These are phyloP conservation scores for Drosophila sechellia DNA, from an alignment of 1,140 invertebrate species.

Conservation along the genomic window DNA sequence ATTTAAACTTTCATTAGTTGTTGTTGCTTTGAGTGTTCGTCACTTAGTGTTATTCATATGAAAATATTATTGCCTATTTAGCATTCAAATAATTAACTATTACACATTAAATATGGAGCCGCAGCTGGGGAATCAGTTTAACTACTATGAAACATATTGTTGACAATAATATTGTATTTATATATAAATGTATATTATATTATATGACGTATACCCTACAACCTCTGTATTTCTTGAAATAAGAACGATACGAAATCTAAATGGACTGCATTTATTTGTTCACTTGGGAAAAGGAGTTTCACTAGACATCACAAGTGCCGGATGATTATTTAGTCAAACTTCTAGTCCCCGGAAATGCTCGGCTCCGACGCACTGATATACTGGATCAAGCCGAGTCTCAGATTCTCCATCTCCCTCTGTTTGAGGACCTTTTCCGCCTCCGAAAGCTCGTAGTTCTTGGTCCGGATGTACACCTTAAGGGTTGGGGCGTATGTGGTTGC, in stretches of 20 bases:
- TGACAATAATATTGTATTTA: slow-evolving; percentile 82
- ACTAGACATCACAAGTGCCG: background rate
- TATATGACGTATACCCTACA: slow-evolving; percentile 55
- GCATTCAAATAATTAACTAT: slow-evolving; percentile 65
- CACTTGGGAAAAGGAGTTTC: slow-evolving; percentile 7
- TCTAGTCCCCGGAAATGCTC: background rate
- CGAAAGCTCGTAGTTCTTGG: slow-evolving; percentile 60
- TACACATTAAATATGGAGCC: slow-evolving; percentile 62
- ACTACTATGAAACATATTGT: slow-evolving; percentile 74
- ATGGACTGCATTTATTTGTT: no score
- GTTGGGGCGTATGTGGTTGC: slow-evolving; percentile 33
- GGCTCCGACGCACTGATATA: slow-evolving; percentile 12
- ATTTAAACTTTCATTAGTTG: slow-evolving; percentile 57
- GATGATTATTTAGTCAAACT: slow-evolving; percentile 14
- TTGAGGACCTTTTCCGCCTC: slow-evolving; percentile 49
- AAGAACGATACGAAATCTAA: slow-evolving; percentile 13
- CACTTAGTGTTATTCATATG: slow-evolving; percentile 38
- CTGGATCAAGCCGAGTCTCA: slow-evolving; percentile 31
- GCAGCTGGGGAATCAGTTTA: slow-evolving; percentile 51
- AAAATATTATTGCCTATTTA: slow-evolving; percentile 51
- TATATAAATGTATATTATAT: slow-evolving; percentile 72
- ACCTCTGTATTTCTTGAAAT: slow-evolving; percentile 45
- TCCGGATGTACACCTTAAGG: slow-evolving; percentile 52
- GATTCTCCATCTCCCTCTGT: slow-evolving; percentile 38
- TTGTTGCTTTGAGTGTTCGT: slow-evolving; percentile 71